These are phyloP conservation scores for Trichacis sp. DNA, from an alignment of 2,888 invertebrate species.

Conservation along the genomic window DNA sequence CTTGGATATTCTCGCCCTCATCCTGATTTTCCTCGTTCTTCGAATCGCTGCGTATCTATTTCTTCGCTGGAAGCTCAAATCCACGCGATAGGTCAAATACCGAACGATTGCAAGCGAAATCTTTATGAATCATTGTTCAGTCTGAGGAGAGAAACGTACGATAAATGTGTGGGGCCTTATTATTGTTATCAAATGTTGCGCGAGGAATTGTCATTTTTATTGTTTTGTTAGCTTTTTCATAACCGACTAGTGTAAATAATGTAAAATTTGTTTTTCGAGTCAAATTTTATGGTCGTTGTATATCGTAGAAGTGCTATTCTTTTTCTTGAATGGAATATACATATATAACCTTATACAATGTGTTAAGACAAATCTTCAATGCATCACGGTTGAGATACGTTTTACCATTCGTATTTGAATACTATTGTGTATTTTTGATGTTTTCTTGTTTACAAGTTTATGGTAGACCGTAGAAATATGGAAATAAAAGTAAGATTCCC, in stretches of 20 bases:
- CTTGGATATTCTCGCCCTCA: conserved; percentile 83
- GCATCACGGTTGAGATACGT: no score
- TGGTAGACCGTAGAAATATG: no score
- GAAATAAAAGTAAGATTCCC: no score
- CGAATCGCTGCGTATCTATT: conserved; percentile 87
- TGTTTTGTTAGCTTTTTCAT: no score
- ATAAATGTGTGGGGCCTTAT: background rate
- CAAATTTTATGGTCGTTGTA: no score
- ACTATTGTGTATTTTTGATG: no score
- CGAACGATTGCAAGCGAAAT: background rate
- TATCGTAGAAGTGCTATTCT: no score
- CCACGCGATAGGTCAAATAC: conserved; percentile 76
- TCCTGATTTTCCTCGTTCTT: conserved; percentile 83
- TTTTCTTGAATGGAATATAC: background rate
- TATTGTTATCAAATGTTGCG: background rate
- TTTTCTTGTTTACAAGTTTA: no score
- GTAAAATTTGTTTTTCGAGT: background rate
- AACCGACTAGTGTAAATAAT: background rate
- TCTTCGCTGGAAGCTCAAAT: conserved; percentile 87
- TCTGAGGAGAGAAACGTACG: background rate
- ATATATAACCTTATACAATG: no score
- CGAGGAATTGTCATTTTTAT: background rate
- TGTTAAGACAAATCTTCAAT: no score
- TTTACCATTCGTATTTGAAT: no score
- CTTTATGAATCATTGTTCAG: no score